Evolutionary conservation across 2,888 invertebrate genomes (phyloP).

Genomic region (Bombylius major): DNA sequence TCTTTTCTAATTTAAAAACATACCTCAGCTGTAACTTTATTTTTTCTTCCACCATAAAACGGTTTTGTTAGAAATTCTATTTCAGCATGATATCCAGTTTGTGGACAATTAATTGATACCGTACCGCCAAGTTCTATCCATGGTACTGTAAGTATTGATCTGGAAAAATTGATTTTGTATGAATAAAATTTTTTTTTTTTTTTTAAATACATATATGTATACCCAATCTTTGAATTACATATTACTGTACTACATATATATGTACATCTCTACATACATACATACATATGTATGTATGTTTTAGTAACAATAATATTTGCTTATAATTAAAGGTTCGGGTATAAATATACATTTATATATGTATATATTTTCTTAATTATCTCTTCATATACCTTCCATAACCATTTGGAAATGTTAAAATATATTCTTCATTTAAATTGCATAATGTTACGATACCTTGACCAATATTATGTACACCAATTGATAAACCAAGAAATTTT

Average conservation of each 20-base stretch:
- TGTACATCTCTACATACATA: too few relatives aligned
- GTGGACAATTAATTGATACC: slow-evolving; percentile 77
- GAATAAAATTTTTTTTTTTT: neutral
- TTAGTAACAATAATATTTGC: too few relatives aligned
- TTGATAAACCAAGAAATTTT: slow-evolving; percentile 94
- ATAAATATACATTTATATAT: too few relatives aligned
- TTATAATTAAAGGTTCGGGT: too few relatives aligned
- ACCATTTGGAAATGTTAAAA: slow-evolving; percentile 94
- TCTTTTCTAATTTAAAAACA: slow-evolving; percentile 5
- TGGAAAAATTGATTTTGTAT: slow-evolving; percentile 26
- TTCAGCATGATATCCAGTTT: slow-evolving; percentile 85
- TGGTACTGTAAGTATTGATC: slow-evolving; percentile 93
- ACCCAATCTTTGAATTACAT: neutral
- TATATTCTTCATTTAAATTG: slow-evolving; percentile 87
- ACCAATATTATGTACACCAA: slow-evolving; percentile 96
- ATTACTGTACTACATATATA: too few relatives aligned
- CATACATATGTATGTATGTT: too few relatives aligned
- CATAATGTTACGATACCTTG: slow-evolving; percentile 82
- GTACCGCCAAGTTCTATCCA: slow-evolving; percentile 98
- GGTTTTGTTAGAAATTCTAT: slow-evolving; percentile 97
- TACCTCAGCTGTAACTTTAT: slow-evolving; percentile 75
- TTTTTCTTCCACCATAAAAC: slow-evolving; percentile 93
- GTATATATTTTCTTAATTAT: too few relatives aligned
- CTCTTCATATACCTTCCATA: slow-evolving; percentile 63
- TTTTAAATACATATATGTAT: neutral